Percentiles rank a stretch among this genome's conserved stretches.
These are phyloP conservation scores for Onchidella celtica DNA, from an alignment of 2,888 invertebrate genomes.

Conservation along the genomic window DNA sequence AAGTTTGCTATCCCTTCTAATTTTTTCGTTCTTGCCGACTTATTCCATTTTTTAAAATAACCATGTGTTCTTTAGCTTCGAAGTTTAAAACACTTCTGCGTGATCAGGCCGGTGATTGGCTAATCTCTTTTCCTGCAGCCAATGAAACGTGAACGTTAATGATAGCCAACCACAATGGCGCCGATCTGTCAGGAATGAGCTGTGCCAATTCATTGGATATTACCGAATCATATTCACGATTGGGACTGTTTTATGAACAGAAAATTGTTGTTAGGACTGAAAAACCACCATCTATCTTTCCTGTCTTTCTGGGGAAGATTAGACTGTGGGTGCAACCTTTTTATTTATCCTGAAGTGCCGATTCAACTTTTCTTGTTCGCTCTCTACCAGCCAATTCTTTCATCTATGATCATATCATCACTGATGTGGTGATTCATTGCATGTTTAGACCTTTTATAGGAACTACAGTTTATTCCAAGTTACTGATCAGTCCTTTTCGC, in stretches of 20 bases:
- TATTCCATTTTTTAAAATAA: too few species aligned
- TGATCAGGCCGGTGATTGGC: slow-evolving; percentile 36
- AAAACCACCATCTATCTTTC: neutral
- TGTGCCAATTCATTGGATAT: neutral
- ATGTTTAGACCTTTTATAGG: neutral
- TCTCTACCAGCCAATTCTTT: neutral
- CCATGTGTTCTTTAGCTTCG: neutral
- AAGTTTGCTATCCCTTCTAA: too few species aligned
- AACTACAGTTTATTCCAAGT: neutral
- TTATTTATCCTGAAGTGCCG: slow-evolving; percentile 1
- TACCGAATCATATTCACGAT: neutral
- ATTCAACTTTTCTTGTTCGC: slow-evolving; percentile 2
- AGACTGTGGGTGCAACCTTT: too few species aligned
- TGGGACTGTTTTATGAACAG: neutral
- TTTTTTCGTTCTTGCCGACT: too few species aligned
- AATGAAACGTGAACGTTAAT: slow-evolving; percentile 40
- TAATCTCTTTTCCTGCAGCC: neutral
- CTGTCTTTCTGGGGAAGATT: neutral
- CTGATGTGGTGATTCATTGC: neutral
- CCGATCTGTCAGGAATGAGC: slow-evolving; percentile 40
- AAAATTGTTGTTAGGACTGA: neutral
- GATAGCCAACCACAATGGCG: slow-evolving; percentile 47
- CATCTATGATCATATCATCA: neutral
- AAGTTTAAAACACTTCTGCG: neutral
- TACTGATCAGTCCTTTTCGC: neutral